A percentile compares a stretch with the other conserved stretches of the same genome.
Conservation (phyloP, 2,888 invertebrate species). For the Pandemis cinnamomeana region DNA sequence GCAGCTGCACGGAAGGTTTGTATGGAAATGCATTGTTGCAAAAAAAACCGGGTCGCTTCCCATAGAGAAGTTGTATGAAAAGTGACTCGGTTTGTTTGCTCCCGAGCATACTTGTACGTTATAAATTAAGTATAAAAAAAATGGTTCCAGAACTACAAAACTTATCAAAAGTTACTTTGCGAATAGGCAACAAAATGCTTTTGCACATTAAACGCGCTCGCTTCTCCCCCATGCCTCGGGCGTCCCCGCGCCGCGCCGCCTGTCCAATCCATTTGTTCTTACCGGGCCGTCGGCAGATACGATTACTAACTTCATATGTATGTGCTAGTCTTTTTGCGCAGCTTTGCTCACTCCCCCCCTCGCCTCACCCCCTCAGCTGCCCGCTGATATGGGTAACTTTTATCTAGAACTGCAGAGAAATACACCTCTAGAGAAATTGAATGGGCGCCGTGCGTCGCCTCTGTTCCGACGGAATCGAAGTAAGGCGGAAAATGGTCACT, state of each 20-base stretch:
- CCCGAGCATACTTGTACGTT: too few species aligned
- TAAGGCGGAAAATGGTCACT: too few species aligned
- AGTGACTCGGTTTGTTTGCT: too few species aligned
- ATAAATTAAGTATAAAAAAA: too few species aligned
- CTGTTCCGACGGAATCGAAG: neutral
- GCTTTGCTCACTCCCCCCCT: slow-evolving; percentile 35
- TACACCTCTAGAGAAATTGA: slow-evolving; percentile 34
- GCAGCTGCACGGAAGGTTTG: too few species aligned
- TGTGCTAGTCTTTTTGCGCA: slow-evolving; percentile 41
- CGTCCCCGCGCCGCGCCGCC: slow-evolving; percentile 16
- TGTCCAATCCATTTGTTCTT: slow-evolving; percentile 43
- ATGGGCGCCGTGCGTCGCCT: slow-evolving; percentile 4
- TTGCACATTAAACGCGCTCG: neutral
- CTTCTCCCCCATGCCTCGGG: neutral
- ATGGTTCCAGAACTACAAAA: too few species aligned
- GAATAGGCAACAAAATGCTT: too few species aligned
- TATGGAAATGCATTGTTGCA: too few species aligned
- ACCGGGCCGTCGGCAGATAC: slow-evolving; percentile 42
- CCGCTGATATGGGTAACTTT: slow-evolving; percentile 33
- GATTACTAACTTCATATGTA: slow-evolving; percentile 42
- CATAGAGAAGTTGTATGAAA: too few species aligned
- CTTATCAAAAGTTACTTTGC: too few species aligned
- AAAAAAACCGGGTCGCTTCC: too few species aligned
- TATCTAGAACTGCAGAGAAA: slow-evolving; percentile 29
- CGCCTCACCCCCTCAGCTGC: slow-evolving; percentile 15